Evolutionary conservation across 1,140 invertebrate genomes (phyloP), one percentile per base, ranked within the genome.

Genomic region (Drosophila kanapiae): DNA sequence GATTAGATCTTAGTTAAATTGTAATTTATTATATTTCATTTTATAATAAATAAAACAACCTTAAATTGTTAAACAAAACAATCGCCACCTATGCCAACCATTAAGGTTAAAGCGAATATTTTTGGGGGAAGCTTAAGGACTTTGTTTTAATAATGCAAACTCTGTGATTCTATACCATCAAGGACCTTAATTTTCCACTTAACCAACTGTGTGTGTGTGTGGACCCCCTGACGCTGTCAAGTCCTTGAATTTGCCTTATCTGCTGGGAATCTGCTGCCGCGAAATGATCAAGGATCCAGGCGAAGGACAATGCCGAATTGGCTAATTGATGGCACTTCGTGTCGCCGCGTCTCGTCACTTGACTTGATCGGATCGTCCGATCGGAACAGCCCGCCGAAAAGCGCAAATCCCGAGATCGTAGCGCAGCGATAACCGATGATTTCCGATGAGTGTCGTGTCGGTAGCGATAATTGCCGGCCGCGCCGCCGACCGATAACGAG

Each of bases 321-420:
- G 59, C 83, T 80, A 86, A 86, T 88, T 86, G 76, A 83, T 77
- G 83, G 80, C 57, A 83, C 80, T 86, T 48, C 56, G 62, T 45
- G 5, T 40, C 14, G 14, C 14, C 38, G 40, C 45, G 45, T 47
- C 49, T 14, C 38, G 53, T 40, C 84, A 86, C 83, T 86, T 86
- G 83, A 86, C 83, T 86, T 49, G 84, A 88, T 86, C 83, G 59
- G 37, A 38, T 27, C 33, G 53, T 72, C 67, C 69, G 65, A 72
- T 74, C 40, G 42, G 14, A 37, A 38, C 27, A n/a, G 45, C 43
- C 14, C 51, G 58, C 51, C 37, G 11, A 80, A 82, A 83, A 59
- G 80, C 69, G 70, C 80, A 79, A 48, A 40, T 4, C n/a, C 33
- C 47, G 64, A 38, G 53, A 83, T 80, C 48, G 64, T 51, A 51